A percentile compares a stretch with the other conserved stretches of the same genome.
phyloP scores from a whole-genome alignment of 37 sponge, comb jelly and placozoan genomes.

The Bolinopsis microptera region DNA sequence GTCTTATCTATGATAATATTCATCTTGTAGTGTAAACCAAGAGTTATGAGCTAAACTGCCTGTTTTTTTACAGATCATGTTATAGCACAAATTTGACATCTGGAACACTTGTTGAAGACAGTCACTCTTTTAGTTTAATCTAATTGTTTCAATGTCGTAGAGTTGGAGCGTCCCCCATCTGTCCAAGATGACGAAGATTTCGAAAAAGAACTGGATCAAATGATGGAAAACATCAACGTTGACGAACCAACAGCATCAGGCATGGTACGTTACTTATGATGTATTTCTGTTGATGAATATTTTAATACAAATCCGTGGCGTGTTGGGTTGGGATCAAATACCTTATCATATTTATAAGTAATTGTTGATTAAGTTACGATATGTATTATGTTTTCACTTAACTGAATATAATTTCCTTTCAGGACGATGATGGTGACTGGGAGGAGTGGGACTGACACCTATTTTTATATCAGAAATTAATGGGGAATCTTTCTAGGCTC shows the following conservation, averaged over 20 bases:
- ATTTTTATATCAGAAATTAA: background rate
- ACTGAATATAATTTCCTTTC: background rate
- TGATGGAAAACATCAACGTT: conserved; percentile 11
- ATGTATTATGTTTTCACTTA: too few relatives aligned
- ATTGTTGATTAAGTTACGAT: background rate
- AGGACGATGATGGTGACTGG: background rate
- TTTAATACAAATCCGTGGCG: background rate
- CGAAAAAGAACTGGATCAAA: conserved; percentile 11
- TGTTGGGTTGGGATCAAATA: background rate
- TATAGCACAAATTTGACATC: too few relatives aligned
- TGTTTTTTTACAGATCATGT: too few relatives aligned
- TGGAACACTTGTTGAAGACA: too few relatives aligned
- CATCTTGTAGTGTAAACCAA: too few relatives aligned
- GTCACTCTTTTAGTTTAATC: too few relatives aligned
- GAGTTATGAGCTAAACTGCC: too few relatives aligned
- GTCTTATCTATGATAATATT: background rate
- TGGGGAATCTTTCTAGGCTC: too few relatives aligned
- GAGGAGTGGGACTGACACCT: background rate
- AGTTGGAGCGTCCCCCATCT: too few relatives aligned
- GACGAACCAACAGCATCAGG: background rate
- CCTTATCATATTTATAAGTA: background rate
- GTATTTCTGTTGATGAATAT: too few relatives aligned
- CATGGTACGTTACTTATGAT: background rate
- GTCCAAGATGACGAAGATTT: background rate
- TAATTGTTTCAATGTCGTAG: too few relatives aligned